Percentiles rank a stretch among this genome's conserved stretches.
Evolutionary conservation across 2,797 vertebrate genomes (phyloP).

Genomic region (Anabacerthia variegaticeps): DNA sequence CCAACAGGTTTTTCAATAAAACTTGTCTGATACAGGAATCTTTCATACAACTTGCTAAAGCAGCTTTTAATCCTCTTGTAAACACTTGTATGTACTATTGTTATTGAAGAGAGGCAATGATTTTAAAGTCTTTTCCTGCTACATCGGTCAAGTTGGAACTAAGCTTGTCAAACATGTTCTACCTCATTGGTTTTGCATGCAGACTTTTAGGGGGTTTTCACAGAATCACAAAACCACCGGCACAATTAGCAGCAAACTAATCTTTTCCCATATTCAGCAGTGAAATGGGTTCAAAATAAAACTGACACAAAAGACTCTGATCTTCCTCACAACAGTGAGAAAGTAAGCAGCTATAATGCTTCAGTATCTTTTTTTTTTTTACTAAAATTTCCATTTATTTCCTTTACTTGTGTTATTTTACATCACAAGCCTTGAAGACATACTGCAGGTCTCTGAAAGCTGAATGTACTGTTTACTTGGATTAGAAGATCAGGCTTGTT

Average conservation of each 20-base stretch:
- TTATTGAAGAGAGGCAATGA: constrained; percentile 50
- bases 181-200: constrained; percentile 54
- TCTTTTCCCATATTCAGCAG: constrained; percentile 44
- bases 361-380: background rate
- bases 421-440: constrained; percentile 3
- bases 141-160: constrained; percentile 29
- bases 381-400: background rate
- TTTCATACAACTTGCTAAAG: background rate
- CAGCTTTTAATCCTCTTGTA: constrained; percentile 64
- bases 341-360: background rate
- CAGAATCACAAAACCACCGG: constrained; percentile 63
- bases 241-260: constrained; percentile 51
- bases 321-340: constrained; percentile 12
- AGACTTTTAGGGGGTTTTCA: constrained; percentile 57
- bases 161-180: constrained; percentile 67
- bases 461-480: constrained; percentile 38
- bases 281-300: constrained; percentile 32
- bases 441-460: constrained; percentile 14
- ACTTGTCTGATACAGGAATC: constrained; percentile 12
- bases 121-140: constrained; percentile 57
- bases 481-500: constrained; percentile 28
- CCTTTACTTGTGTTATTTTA: constrained; percentile 10
- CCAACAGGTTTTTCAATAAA: constrained; percentile 32
- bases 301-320: constrained; percentile 12
- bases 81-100: constrained; percentile 62